Percentiles rank a stretch among this genome's conserved stretches.
phyloP scores from a whole-genome alignment of 2,113 vertebrate species.

The Scartelaos histophorus region DNA sequence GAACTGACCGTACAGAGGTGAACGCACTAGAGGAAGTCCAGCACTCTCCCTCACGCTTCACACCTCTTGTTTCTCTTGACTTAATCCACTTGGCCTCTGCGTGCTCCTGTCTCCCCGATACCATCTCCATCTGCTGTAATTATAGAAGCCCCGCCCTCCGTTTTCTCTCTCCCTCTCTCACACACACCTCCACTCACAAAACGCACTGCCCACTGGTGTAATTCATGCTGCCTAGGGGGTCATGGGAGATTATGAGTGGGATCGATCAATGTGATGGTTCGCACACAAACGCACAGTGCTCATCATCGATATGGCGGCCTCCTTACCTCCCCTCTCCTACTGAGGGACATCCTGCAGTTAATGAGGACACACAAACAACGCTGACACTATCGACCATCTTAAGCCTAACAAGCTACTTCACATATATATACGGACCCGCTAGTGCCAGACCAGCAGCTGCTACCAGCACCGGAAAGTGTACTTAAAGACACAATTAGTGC shows the following conservation, averaged over 20 bases:
- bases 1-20: constrained; percentile 10
- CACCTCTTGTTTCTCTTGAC: constrained; percentile 55
- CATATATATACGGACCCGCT: constrained; percentile 59
- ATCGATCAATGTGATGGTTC: constrained; percentile 79
- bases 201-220: constrained; percentile 68
- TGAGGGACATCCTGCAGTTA: constrained; percentile 77
- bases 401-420: constrained; percentile 73
- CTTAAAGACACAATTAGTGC: constrained; percentile 68
- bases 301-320: constrained; percentile 71
- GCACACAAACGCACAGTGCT: constrained; percentile 61
- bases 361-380: constrained; percentile 76
- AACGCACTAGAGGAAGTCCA: constrained; percentile 32
- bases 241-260: constrained; percentile 76
- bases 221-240: constrained; percentile 75
- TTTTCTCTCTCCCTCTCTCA: constrained; percentile 26
- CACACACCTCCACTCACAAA: constrained; percentile 52
- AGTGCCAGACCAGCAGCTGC: constrained; percentile 63
- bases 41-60: constrained; percentile 39
- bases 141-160: constrained; percentile 60
- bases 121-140: constrained; percentile 75
- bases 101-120: constrained; percentile 61
- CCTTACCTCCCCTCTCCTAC: constrained; percentile 72
- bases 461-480: constrained; percentile 49
- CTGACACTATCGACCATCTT: constrained; percentile 69
- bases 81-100: constrained; percentile 70